Evolutionary conservation across 2,797 vertebrate species (phyloP), one percentile per base, ranked within the genome.

Genomic region (Synaphobranchus kaupii): DNA sequence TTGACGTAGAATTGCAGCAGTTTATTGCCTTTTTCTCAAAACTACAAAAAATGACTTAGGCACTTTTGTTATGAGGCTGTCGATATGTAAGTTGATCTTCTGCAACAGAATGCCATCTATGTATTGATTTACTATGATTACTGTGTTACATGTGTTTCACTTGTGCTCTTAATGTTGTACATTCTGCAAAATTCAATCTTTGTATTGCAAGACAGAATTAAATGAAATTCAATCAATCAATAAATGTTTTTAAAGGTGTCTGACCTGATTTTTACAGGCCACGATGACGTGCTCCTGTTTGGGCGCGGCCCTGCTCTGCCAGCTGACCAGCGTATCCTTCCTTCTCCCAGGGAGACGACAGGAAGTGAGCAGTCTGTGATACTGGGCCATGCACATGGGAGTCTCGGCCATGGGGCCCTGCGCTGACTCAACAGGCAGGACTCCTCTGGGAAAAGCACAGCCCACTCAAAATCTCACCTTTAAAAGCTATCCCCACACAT

Each of bases 311-410:
- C 92, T 94, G 93, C 95, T 97, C 91, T 95, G 95, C 92, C 97
- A 97, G 88, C 96, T 94, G 89, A 97, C 96, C 0, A 99, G 95
- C 0, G 92, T 96, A 89, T 99, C 99, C 88, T 95, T 97, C 90
- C 94, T 94, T 31, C 92, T 90, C 86, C 97, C 98, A 4, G 98
- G 97, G 90, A 96, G 96, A 90, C 99, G 97, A 92, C 98, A 99
- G 86, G 97, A 98, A 91, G 94, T 97, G 95, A 99, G 99, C 87
- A 99, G 96, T 87, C 96, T 95, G 50, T 97, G 95, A 94, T 99
- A 98, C 92, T 99, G 99, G 94, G 98, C 96, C 98, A 99, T 99
- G 90, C 98, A 99, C 93, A 98, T 96, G n/a, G 95, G 97, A 12
- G 97, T 96, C 86, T 97, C 97, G 1, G 97, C 96, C 66, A 98